phyloP scores from a whole-genome alignment of 2,888 invertebrate species.

The Carpatolechia fugitivella region DNA sequence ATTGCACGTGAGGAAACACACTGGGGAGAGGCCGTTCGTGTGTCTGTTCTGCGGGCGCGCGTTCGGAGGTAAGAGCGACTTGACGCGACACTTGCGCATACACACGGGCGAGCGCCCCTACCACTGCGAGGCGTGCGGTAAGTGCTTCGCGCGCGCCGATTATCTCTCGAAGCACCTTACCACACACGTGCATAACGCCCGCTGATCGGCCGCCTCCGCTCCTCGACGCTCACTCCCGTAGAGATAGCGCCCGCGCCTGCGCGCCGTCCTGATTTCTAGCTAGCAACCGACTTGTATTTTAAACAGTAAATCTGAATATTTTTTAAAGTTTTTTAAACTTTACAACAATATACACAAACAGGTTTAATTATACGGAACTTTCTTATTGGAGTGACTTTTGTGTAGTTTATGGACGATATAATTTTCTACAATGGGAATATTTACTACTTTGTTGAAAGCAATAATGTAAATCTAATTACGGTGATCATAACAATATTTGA shows the following conservation, averaged over 20 bases:
- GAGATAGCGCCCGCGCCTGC: slow-evolving; percentile 21
- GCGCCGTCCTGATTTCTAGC: slow-evolving; percentile 54
- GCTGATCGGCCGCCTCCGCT: slow-evolving; percentile 51
- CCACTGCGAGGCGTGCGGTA: slow-evolving; percentile 95
- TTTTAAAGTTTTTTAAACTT: slow-evolving; percentile 74
- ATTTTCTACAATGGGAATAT: slow-evolving; percentile 61
- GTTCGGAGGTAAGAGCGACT: slow-evolving; percentile 92
- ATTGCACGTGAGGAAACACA: slow-evolving; percentile 91
- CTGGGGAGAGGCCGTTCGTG: slow-evolving; percentile 93
- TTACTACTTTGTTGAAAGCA: slow-evolving; percentile 21
- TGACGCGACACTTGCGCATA: slow-evolving; percentile 91
- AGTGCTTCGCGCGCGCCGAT: slow-evolving; percentile 94
- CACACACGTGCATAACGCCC: slow-evolving; percentile 90
- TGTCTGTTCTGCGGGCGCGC: slow-evolving; percentile 93
- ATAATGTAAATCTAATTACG: slow-evolving; percentile 11
- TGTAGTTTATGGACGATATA: slow-evolving; percentile 56
- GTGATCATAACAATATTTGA: slow-evolving; percentile 7
- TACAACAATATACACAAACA: slow-evolving; percentile 71
- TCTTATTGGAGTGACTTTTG: slow-evolving; percentile 68
- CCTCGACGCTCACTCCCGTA: neutral
- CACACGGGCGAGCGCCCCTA: slow-evolving; percentile 94
- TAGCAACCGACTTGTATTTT: slow-evolving; percentile 59
- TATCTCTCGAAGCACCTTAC: slow-evolving; percentile 94
- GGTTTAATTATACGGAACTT: slow-evolving; percentile 70
- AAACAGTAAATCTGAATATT: slow-evolving; percentile 71